Evolutionary conservation across 2,797 vertebrate genomes (phyloP).

Genomic region (Tinamus major): DNA sequence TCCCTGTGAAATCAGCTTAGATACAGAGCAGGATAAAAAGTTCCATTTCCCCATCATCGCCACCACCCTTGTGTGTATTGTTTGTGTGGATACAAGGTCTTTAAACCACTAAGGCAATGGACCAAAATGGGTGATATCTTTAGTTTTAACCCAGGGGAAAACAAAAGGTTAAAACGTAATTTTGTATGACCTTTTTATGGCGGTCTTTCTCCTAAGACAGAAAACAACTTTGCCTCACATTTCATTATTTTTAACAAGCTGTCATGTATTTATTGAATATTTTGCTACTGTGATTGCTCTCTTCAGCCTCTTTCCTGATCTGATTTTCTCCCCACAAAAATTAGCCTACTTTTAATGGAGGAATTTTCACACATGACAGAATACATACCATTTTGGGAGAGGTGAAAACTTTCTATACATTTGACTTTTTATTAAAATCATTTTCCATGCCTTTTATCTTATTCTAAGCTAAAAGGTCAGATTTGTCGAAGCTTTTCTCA

Average conservation of each 20-base stretch:
- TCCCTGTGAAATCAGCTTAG: neutral
- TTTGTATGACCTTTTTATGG: neutral
- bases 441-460: neutral
- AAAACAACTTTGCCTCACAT: neutral
- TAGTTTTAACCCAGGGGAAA: neutral
- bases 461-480: neutral
- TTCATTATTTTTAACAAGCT: slow-evolving; percentile 7
- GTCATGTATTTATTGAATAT: neutral
- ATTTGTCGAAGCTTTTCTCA: neutral
- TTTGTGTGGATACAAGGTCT: neutral
- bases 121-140: neutral
- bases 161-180: neutral
- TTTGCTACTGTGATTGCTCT: neutral
- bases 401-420: neutral
- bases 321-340: neutral
- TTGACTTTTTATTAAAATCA: neutral
- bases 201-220: neutral
- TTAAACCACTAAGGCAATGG: neutral
- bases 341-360: neutral
- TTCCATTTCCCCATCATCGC: neutral
- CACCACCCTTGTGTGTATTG: neutral
- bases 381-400: neutral
- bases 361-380: neutral
- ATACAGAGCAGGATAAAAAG: neutral
- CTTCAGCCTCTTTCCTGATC: neutral